Base-by-base conservation (phyloP, 2,888 invertebrate species). In the Nudaria mundana region DNA sequence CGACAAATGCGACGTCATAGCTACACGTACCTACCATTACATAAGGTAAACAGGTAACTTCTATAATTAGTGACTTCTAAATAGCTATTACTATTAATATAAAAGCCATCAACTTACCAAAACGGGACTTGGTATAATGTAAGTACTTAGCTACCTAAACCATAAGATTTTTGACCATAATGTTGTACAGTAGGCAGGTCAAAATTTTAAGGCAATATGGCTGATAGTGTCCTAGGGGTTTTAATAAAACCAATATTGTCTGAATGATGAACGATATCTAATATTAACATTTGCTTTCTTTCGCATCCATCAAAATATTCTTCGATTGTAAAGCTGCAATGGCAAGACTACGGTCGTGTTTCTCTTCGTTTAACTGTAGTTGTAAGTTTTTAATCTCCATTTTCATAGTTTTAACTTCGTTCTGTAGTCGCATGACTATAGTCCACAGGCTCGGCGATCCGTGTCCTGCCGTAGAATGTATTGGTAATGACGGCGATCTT, bases 341-440 rank as follows among this genome's bases (percentile, higher is more conserved):
- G 74, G 87, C 86, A 72, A 87, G 80, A 65, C 69, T 74, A 24
- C 89, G 76, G 59, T 89, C 87, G 48, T 89, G 88, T 71, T 91
- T 91, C 74, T 94, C 95, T 51, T 93, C 93, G 46, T 93, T 92
- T 56, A 95, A 73, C 62, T 93, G 92, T 50, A 89, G 81, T 43
- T 90, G 89, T 41, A 93, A 71, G 52, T 89, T 82, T 45, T 87
- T 86, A 56, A 94, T 90, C 73, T 92, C 91, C 50, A 83, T 69
- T 71, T 92, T 92, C 53, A 95, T 79, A 41, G 91, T 90, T 63
- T 91, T 91, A 51, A 95, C 89, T 80, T 95, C 93, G 68, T 92
- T 93, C 71, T 93, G 94, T 61, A 95, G 78, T 46, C 93, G 91
- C 87, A 94, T 93, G 51, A 95, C 94, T 40, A 94, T 92, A 58